Evolutionary conservation across 2,113 vertebrate species (phyloP).

Genomic region (Triplophysa tibetana): DNA sequence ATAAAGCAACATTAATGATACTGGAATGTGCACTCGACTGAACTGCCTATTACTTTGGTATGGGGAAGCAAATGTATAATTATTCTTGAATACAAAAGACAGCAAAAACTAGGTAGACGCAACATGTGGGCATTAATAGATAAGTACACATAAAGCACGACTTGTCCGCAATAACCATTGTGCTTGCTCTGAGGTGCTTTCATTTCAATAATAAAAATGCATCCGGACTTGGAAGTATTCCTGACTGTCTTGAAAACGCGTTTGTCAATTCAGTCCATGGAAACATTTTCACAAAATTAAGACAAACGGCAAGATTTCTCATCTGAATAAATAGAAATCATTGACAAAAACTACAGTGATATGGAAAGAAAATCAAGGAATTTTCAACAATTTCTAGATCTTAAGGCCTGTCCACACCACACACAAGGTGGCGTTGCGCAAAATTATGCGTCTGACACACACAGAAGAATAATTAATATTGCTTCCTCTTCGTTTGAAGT

Average conservation of each 20-base stretch:
- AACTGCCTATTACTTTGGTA: background rate
- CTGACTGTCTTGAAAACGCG: background rate
- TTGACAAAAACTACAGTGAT: background rate
- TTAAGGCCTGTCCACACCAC: no score
- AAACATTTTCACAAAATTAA: background rate
- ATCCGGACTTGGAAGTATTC: background rate
- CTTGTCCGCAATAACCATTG: background rate
- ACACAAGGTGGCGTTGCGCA: no score
- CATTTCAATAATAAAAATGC: background rate
- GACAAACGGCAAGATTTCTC: background rate
- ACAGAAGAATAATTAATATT: no score
- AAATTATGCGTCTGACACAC: no score
- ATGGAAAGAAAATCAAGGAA: no score
- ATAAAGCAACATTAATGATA: background rate
- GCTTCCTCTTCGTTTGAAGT: no score
- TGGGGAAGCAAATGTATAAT: background rate
- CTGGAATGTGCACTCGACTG: background rate
- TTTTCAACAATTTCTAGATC: no score
- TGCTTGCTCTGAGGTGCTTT: background rate
- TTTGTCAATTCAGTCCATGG: background rate
- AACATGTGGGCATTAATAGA: constrained; percentile 17
- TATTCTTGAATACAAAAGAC: background rate
- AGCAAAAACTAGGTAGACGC: constrained; percentile 2
- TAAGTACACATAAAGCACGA: background rate
- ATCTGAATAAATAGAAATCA: background rate